Percentiles rank a stretch among this genome's conserved stretches.
phyloP scores from a whole-genome alignment of 2,888 invertebrate genomes.

The Blera fallax region DNA sequence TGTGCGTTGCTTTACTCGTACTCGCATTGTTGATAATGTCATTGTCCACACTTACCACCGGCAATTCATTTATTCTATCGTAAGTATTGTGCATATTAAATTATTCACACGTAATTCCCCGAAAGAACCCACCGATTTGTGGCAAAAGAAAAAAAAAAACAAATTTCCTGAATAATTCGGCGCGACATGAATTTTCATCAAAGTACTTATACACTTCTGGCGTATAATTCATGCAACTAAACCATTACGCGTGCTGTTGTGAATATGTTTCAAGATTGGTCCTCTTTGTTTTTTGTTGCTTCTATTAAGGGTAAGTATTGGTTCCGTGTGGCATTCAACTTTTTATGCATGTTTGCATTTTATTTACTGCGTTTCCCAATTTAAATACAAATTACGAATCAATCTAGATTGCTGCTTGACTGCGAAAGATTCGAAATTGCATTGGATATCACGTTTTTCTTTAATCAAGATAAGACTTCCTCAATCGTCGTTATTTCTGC shows the following conservation, averaged over 20 bases:
- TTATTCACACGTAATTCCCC: not conserved
- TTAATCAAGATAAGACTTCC: no score
- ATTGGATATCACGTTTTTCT: no score
- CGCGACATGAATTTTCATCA: not conserved
- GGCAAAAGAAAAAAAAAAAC: not conserved
- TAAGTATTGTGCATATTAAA: not conserved
- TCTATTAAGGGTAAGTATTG: no score
- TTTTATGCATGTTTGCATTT: no score
- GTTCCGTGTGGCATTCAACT: no score
- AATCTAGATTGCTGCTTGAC: no score
- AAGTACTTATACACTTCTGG: not conserved
- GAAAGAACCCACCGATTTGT: not conserved
- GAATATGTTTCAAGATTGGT: not conserved
- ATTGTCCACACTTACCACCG: not conserved
- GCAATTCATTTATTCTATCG: not conserved
- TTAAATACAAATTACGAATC: no score
- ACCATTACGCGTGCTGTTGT: not conserved
- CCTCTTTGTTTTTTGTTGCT: not conserved
- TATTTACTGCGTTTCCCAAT: no score
- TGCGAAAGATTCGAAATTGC: no score
- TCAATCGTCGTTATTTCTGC: no score
- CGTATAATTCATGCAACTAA: not conserved
- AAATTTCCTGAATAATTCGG: not conserved
- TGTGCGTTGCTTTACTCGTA: not conserved
- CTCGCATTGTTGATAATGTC: no score